phyloP scores from a whole-genome alignment of 1,140 invertebrate species.

The Papilio machaon region DNA sequence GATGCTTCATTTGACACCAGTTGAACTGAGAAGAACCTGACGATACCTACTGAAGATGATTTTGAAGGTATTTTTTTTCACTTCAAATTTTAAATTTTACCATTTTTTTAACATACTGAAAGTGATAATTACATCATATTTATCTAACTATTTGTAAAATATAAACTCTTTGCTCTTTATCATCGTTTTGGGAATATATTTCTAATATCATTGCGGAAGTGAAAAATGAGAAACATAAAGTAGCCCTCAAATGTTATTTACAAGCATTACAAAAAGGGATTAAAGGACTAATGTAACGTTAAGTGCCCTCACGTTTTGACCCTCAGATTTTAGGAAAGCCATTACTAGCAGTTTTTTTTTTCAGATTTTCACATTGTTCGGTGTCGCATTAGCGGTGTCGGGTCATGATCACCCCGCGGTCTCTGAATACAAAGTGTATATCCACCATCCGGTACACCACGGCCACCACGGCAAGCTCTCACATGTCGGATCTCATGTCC shows the following conservation, averaged over 20 bases:
- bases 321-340: no score
- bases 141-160: no score
- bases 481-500: slow-evolving; percentile 53
- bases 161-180: no score
- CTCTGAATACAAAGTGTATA: slow-evolving; percentile 60
- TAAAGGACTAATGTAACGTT: not conserved
- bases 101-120: not conserved
- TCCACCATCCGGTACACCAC: slow-evolving; percentile 44
- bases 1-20: slow-evolving; percentile 28
- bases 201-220: not conserved
- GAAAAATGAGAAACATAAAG: not conserved
- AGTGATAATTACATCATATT: not conserved
- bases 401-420: slow-evolving; percentile 51
- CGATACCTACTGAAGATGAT: slow-evolving; percentile 41
- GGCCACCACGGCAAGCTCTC: slow-evolving; percentile 49
- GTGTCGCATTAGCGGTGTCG: slow-evolving; percentile 53
- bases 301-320: no score
- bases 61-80: slow-evolving; percentile 42
- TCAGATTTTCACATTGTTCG: slow-evolving; percentile 27
- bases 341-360: not conserved
- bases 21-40: slow-evolving; percentile 25
- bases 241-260: no score
- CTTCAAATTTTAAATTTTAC: not conserved
- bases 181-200: no score
- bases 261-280: not conserved